Conservation (phyloP, 2,113 vertebrate genomes). For the Cryptomyrus ogoouensis region DNA sequence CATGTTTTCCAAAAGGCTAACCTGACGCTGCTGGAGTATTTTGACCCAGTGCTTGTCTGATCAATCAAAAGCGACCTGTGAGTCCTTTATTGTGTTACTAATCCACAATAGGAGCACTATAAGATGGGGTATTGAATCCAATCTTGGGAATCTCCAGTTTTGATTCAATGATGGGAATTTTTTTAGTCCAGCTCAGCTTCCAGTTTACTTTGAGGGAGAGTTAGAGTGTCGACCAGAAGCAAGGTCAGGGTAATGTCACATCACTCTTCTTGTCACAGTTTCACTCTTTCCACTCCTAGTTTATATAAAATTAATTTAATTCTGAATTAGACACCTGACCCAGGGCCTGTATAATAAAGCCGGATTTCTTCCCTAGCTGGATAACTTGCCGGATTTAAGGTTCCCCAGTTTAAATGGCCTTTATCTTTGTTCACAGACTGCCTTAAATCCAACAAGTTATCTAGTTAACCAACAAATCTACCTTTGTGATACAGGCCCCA, state of each 20-base stretch:
- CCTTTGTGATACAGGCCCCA: not conserved
- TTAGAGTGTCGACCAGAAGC: not conserved
- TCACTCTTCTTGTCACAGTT: not conserved
- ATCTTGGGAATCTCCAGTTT: not conserved
- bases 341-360: not conserved
- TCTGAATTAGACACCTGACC: not conserved
- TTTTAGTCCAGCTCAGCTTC: not conserved
- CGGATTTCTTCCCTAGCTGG: not conserved
- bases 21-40: not conserved
- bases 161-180: not conserved
- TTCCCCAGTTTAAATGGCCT: not conserved
- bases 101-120: not conserved
- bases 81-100: not conserved
- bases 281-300: not conserved
- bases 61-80: not conserved
- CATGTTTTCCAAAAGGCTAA: not conserved
- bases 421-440: not conserved
- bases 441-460: not conserved
- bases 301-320: not conserved
- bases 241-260: not conserved
- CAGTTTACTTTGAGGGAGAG: not conserved
- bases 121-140: not conserved
- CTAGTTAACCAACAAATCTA: not conserved
- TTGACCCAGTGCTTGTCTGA: not conserved
- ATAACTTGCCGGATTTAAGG: not conserved